A percentile compares a stretch with the other conserved stretches of the same genome.
phyloP scores from a whole-genome alignment of 2,888 invertebrate species.

The Cheilosia pagana region DNA sequence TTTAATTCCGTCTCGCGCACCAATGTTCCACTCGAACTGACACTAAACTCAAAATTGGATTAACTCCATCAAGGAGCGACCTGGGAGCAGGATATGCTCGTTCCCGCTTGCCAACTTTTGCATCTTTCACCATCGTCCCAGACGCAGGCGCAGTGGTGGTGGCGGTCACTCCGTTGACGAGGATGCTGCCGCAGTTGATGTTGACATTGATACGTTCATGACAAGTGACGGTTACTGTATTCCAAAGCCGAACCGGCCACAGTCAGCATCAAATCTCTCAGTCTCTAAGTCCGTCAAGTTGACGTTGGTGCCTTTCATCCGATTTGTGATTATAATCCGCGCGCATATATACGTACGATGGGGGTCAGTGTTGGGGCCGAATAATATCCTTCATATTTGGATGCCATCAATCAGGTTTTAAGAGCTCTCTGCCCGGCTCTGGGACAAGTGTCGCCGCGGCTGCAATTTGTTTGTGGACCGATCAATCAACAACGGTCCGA shows the following conservation, averaged over 20 bases:
- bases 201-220: constrained; percentile 73
- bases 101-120: constrained; percentile 31
- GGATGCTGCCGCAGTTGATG: constrained; percentile 72
- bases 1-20: constrained; percentile 54
- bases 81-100: constrained; percentile 73
- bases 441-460: constrained; percentile 64
- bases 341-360: background rate
- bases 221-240: constrained; percentile 71
- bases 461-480: constrained; percentile 62
- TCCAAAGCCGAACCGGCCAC: constrained; percentile 46
- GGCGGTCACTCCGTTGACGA: constrained; percentile 53
- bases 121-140: constrained; percentile 64
- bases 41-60: constrained; percentile 75
- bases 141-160: constrained; percentile 6
- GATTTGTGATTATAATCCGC: constrained; percentile 71
- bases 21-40: constrained; percentile 73
- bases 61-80: constrained; percentile 66
- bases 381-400: constrained; percentile 51
- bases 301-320: constrained; percentile 57
- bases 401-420: constrained; percentile 70
- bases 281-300: constrained; percentile 62
- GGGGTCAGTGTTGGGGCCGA: constrained; percentile 47
- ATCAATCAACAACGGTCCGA: constrained; percentile 59
- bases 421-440: constrained; percentile 8
- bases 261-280: constrained; percentile 24